A percentile compares a stretch with the other conserved stretches of the same genome.
These are phyloP conservation scores for Murina feae DNA, from an alignment of 2,113 vertebrate species.

Conservation along the genomic window DNA sequence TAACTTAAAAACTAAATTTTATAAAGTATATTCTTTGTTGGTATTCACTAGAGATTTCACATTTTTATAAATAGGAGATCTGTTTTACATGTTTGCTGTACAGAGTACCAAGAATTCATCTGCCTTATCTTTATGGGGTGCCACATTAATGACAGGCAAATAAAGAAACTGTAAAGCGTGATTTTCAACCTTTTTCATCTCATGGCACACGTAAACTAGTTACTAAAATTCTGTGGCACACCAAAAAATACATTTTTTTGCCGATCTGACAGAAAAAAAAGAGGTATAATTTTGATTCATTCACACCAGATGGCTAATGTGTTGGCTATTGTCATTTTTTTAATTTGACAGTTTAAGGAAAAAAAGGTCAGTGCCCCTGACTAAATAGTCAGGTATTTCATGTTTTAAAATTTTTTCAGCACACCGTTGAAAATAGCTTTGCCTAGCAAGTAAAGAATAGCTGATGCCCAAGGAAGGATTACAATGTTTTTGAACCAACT, in stretches of 20 bases:
- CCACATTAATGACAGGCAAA: background rate
- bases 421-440: background rate
- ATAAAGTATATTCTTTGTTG: background rate
- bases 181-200: background rate
- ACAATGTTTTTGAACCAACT: background rate
- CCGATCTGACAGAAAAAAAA: background rate
- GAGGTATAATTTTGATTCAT: background rate
- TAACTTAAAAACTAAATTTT: slow-evolving; percentile 1
- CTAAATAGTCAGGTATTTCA: too few species aligned
- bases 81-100: background rate
- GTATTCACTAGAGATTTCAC: background rate
- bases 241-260: background rate
- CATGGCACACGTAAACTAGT: background rate
- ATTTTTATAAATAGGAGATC: background rate
- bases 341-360: background rate
- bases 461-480: background rate
- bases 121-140: background rate
- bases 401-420: background rate
- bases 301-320: background rate
- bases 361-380: background rate
- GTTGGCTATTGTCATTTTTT: background rate
- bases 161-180: background rate
- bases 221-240: background rate
- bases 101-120: background rate
- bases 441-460: background rate